Evolutionary conservation across 1,140 invertebrate species (phyloP), one percentile per base, ranked within the genome.

Genomic region (Atta colombica): DNA sequence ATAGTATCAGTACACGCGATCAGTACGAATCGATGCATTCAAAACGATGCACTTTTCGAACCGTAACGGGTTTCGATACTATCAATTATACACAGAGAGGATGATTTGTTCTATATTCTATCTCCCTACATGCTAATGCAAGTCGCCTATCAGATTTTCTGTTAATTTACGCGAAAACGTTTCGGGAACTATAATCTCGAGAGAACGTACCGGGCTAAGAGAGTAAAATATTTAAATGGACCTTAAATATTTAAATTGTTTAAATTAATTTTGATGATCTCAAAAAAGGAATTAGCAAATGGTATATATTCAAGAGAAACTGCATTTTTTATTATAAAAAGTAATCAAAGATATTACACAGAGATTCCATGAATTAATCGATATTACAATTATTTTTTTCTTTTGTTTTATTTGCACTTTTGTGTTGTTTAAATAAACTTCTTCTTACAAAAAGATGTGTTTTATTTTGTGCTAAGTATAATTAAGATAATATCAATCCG

Each of bases 41-140:
- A 80, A 69, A 87, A 82, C 78, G 78, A 84, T 87, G 61, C 51
- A 87, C 86, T 87, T 87, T 87, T 84, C 86, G 78, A n/a, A 75
- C 60, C 63, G 58, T 82, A 87, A 87, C 69, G 31, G 21, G 16
- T 82, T 82, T 82, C 45, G 77, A 81, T 87, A 82, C 45, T 72
- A 82, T 87, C 85, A 81, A 82, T 87, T 87, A 82, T 71, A 87
- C 66, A 86, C 61, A 28, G 58, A 87, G 66, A 53, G 66, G 45
- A 53, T 69, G 55, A 61, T 66, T 74, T 39, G 10, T 55, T 84
- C 58, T 87, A 12, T 58, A 65, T 84, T 61, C 35, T 71, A 69
- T 80, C 16, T 7, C 28, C 78, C 21, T 68, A 61, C 55, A 61
- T 82, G 58, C 28, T 74, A 63, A 71, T 81, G 25, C 31, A 53